These are phyloP conservation scores for Holcopasites calliopsidis DNA, from an alignment of 1,140 invertebrate species.

Conservation along the genomic window DNA sequence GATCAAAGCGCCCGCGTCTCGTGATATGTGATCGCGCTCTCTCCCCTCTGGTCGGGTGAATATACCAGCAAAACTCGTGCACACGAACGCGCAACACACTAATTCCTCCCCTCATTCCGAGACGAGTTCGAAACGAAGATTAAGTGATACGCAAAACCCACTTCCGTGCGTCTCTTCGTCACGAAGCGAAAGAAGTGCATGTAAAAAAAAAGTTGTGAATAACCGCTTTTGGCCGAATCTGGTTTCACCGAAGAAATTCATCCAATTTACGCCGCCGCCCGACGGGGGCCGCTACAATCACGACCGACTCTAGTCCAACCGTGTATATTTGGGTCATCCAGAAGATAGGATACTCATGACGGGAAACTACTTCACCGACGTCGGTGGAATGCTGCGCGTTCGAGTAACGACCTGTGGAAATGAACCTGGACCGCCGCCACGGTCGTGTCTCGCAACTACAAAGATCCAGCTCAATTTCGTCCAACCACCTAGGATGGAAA, in stretches of 20 bases:
- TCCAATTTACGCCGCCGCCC: conserved; percentile 40
- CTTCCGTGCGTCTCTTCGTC: conserved; percentile 14
- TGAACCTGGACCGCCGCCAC: not conserved
- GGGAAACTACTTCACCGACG: not conserved
- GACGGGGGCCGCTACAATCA: not conserved
- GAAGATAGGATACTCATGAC: not conserved
- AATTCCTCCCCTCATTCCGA: not conserved
- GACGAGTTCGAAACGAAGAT: not conserved
- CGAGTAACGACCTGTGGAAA: conserved; percentile 3
- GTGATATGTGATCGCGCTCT: conserved; percentile 58
- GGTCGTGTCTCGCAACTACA: conserved; percentile 1
- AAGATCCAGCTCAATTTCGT: conserved; percentile 6
- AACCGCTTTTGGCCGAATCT: not conserved
- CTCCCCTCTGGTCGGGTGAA: conserved; percentile 17
- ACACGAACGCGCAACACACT: conserved; percentile 29
- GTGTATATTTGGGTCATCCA: conserved; percentile 6
- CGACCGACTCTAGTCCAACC: conserved; percentile 54
- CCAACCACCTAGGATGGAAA: not conserved
- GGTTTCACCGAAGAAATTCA: conserved; percentile 35
- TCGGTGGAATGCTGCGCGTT: conserved; percentile 16
- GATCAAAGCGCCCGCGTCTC: conserved; percentile 50
- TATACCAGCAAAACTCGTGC: conserved; percentile 2
- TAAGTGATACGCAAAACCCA: not conserved
- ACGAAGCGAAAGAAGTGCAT: not conserved
- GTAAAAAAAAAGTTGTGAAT: not conserved